Percentiles rank a stretch among this genome's conserved stretches.
phyloP scores from a whole-genome alignment of 2,797 vertebrate species.

The Pelodytes ibericus region DNA sequence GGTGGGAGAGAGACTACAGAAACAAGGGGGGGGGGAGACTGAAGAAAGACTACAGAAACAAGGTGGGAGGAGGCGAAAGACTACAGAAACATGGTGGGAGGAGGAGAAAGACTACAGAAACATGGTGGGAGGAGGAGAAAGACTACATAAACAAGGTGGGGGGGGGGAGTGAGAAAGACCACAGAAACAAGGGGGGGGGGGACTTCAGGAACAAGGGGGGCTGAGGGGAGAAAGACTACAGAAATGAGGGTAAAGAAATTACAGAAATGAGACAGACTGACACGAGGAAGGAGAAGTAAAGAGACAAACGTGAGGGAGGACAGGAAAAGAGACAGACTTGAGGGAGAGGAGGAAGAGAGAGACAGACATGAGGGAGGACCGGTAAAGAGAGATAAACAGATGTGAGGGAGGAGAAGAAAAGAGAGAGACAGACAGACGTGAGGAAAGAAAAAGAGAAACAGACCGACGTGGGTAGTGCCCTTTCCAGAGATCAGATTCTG shows the following conservation, averaged over 20 bases:
- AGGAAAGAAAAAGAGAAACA: too few species aligned
- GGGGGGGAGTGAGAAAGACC: not conserved
- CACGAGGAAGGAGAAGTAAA: not conserved
- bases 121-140: not conserved
- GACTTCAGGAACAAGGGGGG: not conserved
- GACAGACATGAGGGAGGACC: not conserved
- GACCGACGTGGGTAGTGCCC: too few species aligned
- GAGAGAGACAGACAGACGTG: not conserved
- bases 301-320: not conserved
- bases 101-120: not conserved
- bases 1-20: too few species aligned
- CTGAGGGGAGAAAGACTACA: not conserved
- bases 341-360: not conserved
- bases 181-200: not conserved
- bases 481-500: too few species aligned
- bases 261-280: not conserved
- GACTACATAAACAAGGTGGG: not conserved
- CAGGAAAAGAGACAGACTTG: too few species aligned
- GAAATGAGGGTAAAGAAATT: not conserved
- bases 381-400: too few species aligned
- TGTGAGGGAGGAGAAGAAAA: not conserved
- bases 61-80: too few species aligned
- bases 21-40: too few species aligned
- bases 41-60: too few species aligned
- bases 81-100: not conserved